phyloP scores from a whole-genome alignment of 2,113 vertebrate species.

The Scopus umbretta region DNA sequence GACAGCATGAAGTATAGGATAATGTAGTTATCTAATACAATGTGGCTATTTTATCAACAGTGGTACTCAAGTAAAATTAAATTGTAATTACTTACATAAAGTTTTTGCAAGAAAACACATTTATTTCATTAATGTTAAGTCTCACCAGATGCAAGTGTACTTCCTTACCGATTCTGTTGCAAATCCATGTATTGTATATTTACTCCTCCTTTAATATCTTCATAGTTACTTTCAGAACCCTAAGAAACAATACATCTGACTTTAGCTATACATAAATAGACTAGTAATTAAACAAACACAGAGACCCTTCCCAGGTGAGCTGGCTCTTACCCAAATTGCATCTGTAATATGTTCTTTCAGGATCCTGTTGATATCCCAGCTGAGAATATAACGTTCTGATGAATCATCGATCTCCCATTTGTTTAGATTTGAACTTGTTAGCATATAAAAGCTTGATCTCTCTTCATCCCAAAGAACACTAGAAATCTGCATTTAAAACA shows the following conservation, averaged over 20 bases:
- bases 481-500: constrained; percentile 76
- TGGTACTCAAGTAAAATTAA: not conserved
- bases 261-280: not conserved
- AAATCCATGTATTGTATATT: constrained; percentile 87
- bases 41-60: not conserved
- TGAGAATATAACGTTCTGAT: constrained; percentile 82
- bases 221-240: constrained; percentile 95
- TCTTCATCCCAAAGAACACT: constrained; percentile 82
- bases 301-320: not conserved
- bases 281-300: not conserved
- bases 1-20: not conserved
- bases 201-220: constrained; percentile 87
- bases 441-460: constrained; percentile 80
- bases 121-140: not conserved
- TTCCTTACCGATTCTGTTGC: constrained; percentile 86
- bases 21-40: not conserved
- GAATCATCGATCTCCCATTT: constrained; percentile 91
- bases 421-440: constrained; percentile 81
- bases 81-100: not conserved
- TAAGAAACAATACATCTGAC: constrained; percentile 41
- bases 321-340: constrained; percentile 88
- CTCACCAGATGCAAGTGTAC: not conserved
- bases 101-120: not conserved
- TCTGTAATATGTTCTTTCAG: constrained; percentile 86
- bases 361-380: constrained; percentile 81